Evolutionary conservation across 2,113 vertebrate genomes (phyloP).

Genomic region (Apus apus): DNA sequence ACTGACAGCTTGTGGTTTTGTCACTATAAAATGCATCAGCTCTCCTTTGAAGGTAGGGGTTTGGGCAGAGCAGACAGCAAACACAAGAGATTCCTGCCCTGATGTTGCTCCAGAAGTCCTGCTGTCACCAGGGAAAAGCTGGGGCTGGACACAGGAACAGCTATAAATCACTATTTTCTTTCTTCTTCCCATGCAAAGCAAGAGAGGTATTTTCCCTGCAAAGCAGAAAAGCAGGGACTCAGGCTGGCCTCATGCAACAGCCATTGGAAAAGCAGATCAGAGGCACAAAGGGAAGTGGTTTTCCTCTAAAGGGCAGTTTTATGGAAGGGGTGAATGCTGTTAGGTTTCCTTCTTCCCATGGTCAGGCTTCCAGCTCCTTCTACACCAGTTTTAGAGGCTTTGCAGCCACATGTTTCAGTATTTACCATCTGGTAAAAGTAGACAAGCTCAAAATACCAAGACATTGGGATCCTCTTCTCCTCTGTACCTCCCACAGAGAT

Average conservation of each 20-base stretch:
- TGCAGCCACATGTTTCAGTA: background rate
- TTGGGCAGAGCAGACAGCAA: background rate
- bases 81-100: rapidly evolving
- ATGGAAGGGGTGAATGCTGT: background rate
- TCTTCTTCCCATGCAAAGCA: background rate
- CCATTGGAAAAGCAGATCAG: rapidly evolving
- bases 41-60: background rate
- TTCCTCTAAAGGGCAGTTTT: background rate
- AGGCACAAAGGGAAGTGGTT: background rate
- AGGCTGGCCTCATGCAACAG: background rate
- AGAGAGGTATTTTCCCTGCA: background rate
- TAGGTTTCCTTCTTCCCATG: background rate
- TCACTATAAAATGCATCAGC: background rate
- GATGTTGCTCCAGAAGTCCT: background rate
- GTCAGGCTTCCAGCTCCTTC: background rate
- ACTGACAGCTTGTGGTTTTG: background rate
- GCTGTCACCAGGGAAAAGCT: background rate
- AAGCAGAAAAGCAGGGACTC: background rate
- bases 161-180: background rate
- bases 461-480: background rate
- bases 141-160: background rate
- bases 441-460: background rate
- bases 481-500: background rate
- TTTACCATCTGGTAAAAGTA: background rate
- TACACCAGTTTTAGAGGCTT: background rate